Evolutionary conservation across 2,888 invertebrate genomes (phyloP).

Genomic region (Dynastes hyllus): DNA sequence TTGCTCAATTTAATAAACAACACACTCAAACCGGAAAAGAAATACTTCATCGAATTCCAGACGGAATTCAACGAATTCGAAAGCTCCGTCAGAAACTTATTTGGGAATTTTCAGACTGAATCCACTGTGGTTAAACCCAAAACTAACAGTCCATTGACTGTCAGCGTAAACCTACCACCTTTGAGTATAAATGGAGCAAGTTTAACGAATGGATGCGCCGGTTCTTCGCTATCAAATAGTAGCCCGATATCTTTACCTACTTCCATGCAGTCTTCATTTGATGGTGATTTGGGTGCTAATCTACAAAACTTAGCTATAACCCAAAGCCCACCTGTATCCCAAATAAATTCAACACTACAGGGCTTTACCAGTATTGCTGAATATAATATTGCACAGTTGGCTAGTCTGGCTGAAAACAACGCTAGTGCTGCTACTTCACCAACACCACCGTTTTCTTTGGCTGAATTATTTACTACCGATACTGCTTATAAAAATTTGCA

Average conservation of each 20-base stretch:
- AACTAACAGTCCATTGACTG: slow-evolving; percentile 72
- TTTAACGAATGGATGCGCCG: slow-evolving; percentile 65
- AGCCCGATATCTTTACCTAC: slow-evolving; percentile 80
- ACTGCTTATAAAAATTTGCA: slow-evolving; percentile 92
- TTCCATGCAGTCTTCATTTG: slow-evolving; percentile 85
- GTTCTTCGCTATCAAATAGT: slow-evolving; percentile 77
- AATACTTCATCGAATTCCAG: slow-evolving; percentile 86
- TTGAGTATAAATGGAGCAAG: slow-evolving; percentile 62
- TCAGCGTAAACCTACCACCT: slow-evolving; percentile 68
- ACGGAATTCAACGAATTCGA: slow-evolving; percentile 88
- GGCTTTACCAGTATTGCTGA: slow-evolving; percentile 85
- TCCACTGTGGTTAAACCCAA: slow-evolving; percentile 60
- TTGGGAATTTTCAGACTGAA: slow-evolving; percentile 76
- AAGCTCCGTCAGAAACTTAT: slow-evolving; percentile 79
- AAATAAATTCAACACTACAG: slow-evolving; percentile 70
- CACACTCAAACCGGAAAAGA: slow-evolving; percentile 86
- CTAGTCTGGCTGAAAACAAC: slow-evolving; percentile 84
- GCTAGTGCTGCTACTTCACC: slow-evolving; percentile 68
- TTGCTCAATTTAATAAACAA: slow-evolving; percentile 85
- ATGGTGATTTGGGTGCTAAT: slow-evolving; percentile 77
- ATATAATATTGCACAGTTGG: slow-evolving; percentile 89
- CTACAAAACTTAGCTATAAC: slow-evolving; percentile 65
- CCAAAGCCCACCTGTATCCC: slow-evolving; percentile 66
- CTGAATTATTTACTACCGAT: slow-evolving; percentile 85
- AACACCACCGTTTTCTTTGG: slow-evolving; percentile 79